A percentile compares a stretch with the other conserved stretches of the same genome.
phyloP scores from a whole-genome alignment of 2,113 vertebrate genomes.

The Pangasianodon gigas region DNA sequence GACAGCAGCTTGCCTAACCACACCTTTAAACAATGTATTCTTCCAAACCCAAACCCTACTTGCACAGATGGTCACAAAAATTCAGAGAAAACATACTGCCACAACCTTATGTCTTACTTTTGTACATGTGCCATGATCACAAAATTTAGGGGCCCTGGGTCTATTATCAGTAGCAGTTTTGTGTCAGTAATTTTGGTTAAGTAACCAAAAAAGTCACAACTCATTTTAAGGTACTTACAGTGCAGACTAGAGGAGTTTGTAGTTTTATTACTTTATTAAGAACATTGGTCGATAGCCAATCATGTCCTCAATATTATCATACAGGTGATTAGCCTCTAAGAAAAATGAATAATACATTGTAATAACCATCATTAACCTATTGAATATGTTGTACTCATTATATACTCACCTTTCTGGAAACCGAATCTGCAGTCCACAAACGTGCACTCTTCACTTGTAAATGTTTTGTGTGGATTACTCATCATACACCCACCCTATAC shows the following conservation, averaged over 20 bases:
- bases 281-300: conserved; percentile 85
- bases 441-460: no score
- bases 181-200: not conserved
- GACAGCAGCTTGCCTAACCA: no score
- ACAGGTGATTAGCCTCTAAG: conserved; percentile 84
- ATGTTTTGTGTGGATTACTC: conserved; percentile 61
- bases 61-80: not conserved
- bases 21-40: no score
- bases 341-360: not conserved
- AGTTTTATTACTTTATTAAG: conserved; percentile 86
- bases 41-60: no score
- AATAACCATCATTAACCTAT: not conserved
- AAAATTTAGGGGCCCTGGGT: not conserved
- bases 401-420: not conserved
- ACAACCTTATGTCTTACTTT: not conserved
- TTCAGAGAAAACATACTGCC: not conserved
- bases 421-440: not conserved
- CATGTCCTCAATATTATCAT: conserved; percentile 92
- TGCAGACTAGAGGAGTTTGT: conserved; percentile 84
- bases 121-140: not conserved
- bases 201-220: conserved; percentile 22
- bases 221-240: conserved; percentile 73
- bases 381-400: not conserved
- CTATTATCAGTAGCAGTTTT: not conserved
- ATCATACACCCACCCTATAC: conserved; percentile 92